A percentile compares a stretch with the other conserved stretches of the same genome.
Evolutionary conservation across 2,888 invertebrate genomes (phyloP).

Genomic region (Eueremaeus valkanovi): DNA sequence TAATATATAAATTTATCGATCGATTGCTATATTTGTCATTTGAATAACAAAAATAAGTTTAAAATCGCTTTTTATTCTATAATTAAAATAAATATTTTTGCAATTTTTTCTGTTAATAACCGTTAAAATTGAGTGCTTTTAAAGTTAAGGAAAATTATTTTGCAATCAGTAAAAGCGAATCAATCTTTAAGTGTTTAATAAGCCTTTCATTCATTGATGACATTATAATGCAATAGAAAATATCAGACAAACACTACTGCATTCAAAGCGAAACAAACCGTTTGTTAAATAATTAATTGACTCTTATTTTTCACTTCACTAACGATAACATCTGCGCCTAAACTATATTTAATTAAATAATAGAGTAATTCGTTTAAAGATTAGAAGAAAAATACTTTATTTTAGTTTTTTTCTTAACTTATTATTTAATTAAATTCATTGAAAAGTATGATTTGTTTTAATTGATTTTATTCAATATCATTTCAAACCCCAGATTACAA

Average conservation of each 20-base stretch:
- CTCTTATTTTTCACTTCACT: neutral
- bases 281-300: neutral
- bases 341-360: neutral
- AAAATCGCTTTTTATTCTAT: neutral
- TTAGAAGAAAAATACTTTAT: too few species aligned
- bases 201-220: neutral
- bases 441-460: neutral
- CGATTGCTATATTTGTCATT: neutral
- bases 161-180: neutral
- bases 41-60: too few species aligned
- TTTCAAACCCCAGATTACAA: too few species aligned
- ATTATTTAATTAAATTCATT: too few species aligned
- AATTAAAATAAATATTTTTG: neutral
- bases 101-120: neutral
- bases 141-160: too few species aligned
- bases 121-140: neutral
- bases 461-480: too few species aligned
- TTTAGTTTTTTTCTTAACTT: neutral
- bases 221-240: too few species aligned
- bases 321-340: neutral
- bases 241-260: neutral
- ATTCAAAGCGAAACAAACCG: neutral
- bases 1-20: neutral
- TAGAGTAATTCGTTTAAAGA: neutral
- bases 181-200: slow-evolving; percentile 14